Evolutionary conservation across 2,113 vertebrate species (phyloP).

Genomic region (Chaetura pelagica): DNA sequence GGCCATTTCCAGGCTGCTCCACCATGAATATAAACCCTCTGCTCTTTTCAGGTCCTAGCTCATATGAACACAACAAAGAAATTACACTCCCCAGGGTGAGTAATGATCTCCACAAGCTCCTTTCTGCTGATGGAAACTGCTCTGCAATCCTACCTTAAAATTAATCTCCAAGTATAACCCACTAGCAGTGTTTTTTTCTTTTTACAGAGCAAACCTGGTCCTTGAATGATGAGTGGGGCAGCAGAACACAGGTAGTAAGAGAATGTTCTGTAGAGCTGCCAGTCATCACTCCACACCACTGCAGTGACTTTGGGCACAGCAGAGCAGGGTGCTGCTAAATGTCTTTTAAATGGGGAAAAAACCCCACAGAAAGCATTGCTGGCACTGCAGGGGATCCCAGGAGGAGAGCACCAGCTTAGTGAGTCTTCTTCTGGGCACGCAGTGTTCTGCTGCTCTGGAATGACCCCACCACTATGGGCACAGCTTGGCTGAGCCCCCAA

Average conservation of each 20-base stretch:
- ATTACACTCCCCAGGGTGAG: background rate
- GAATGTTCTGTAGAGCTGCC: background rate
- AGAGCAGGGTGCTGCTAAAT: background rate
- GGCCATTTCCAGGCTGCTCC: background rate
- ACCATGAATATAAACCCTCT: background rate
- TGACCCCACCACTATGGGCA: accelerated
- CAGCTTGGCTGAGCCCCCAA: accelerated
- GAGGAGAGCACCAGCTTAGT: background rate
- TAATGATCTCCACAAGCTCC: background rate
- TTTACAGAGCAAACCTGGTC: slow-evolving; percentile 7
- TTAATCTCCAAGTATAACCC: background rate
- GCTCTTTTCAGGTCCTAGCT: background rate
- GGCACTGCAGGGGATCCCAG: background rate
- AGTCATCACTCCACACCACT: background rate
- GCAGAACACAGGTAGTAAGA: slow-evolving; percentile 1
- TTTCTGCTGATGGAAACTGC: slow-evolving; percentile 4
- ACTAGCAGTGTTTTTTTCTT: background rate
- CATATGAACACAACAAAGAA: background rate
- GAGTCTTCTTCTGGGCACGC: background rate
- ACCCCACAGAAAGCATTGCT: background rate
- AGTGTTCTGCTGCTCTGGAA: background rate
- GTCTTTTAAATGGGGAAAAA: background rate
- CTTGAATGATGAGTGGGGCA: slow-evolving; percentile 34
- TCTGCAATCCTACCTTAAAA: background rate
- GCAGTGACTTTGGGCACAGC: background rate